Evolutionary conservation across 1,140 invertebrate species (phyloP).

Genomic region (Bombus terrestris): DNA sequence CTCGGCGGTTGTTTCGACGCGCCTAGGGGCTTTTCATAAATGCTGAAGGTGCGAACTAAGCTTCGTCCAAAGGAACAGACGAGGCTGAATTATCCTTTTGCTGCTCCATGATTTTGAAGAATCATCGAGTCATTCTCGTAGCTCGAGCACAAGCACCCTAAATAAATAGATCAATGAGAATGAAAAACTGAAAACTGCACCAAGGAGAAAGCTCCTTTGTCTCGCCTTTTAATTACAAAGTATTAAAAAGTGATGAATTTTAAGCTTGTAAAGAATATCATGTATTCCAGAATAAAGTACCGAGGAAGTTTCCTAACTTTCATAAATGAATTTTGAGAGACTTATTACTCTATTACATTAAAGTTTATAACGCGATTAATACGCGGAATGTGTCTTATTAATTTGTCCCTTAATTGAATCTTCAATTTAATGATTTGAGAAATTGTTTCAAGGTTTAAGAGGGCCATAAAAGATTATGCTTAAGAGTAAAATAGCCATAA

Average conservation of each 20-base stretch:
- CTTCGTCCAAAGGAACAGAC: background rate
- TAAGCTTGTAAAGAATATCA: background rate
- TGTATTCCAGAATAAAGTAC: background rate
- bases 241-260: background rate
- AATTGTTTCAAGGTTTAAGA: background rate
- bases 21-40: conserved; percentile 4
- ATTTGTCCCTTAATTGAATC: background rate
- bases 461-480: too few species aligned
- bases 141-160: too few species aligned
- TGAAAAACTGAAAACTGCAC: too few species aligned
- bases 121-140: background rate
- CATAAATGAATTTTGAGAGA: background rate
- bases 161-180: background rate
- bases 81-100: background rate
- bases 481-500: too few species aligned
- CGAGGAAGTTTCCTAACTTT: background rate
- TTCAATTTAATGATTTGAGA: background rate
- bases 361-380: background rate
- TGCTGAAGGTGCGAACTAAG: conserved; percentile 46
- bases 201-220: background rate
- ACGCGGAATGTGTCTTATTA: background rate
- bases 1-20: background rate
- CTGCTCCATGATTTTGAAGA: background rate
- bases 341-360: conserved; percentile 1
- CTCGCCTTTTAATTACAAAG: background rate